Conservation (phyloP, 2,888 invertebrate species). For the Dolichopus griseipennis region DNA sequence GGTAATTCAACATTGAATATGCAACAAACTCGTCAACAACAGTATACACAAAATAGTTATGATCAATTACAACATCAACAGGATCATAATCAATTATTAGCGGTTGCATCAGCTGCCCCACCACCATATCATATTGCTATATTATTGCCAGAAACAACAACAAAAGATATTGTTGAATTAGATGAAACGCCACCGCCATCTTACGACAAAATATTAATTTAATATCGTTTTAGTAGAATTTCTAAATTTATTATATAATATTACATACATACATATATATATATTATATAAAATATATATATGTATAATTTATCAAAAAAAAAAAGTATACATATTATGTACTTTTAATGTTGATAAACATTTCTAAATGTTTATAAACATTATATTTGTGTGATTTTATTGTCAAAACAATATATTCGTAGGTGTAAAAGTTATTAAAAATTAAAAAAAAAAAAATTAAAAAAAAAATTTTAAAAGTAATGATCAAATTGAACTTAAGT, state of each 20-base stretch:
- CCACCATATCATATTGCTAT: conserved; percentile 82
- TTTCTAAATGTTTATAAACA: background rate
- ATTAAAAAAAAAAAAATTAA: too few relatives aligned
- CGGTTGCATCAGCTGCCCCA: conserved; percentile 42
- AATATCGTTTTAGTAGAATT: conserved; percentile 34
- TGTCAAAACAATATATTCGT: background rate
- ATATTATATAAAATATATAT: background rate
- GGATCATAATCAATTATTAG: conserved; percentile 19
- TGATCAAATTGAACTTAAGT: too few relatives aligned
- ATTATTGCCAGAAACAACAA: conserved; percentile 51
- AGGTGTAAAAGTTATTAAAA: too few relatives aligned
- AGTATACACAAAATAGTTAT: conserved; percentile 14
- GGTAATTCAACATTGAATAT: conserved; percentile 16
- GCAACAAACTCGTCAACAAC: conserved; percentile 17
- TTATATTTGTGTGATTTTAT: conserved; percentile 2
- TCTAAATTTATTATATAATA: background rate
- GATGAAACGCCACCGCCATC: conserved; percentile 62
- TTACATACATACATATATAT: background rate
- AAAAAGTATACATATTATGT: background rate
- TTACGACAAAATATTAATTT: conserved; percentile 65
- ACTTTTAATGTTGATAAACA: background rate
- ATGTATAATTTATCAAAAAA: background rate
- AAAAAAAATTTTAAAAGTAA: too few relatives aligned
- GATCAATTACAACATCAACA: conserved; percentile 19
- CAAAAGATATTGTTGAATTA: conserved; percentile 35